Evolutionary conservation across 2,113 vertebrate species (phyloP), one percentile per base, ranked within the genome.

Genomic region (Rutilus rutilus): DNA sequence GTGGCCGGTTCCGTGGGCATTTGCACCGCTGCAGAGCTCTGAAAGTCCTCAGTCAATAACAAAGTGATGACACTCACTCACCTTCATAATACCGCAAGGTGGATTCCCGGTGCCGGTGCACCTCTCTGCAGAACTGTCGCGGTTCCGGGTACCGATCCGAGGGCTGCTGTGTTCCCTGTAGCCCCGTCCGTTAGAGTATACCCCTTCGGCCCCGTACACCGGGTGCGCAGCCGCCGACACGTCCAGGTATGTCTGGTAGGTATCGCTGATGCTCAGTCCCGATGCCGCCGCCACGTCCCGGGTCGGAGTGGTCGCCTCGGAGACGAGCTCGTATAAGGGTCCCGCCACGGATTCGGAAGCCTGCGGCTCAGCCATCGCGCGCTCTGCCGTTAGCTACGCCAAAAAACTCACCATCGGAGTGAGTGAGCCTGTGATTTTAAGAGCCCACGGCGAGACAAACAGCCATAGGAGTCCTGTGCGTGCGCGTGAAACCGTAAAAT

Each of bases 41-140:
- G 15, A 57, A 85, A 86, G 78, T 86, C 76, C 60, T 65, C 59
- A 85, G 74, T 54, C 65, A 60, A 65, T 71, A 69, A 67, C 42
- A 71, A 52, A 71, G 33, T 59, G 64, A 85, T 71, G 23, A 59
- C 73, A 76, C 83, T 76, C 83, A 92, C 95, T 91, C 90, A 96
- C 96, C 96, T 97, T 97, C 96, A 97, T 97, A 89, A 97, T 97
- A 91, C 96, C 94, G 93, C 95, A 95, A 87, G 95, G 95, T 90
- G 95, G 89, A 90, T 87, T 93, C 84, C 92, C 94, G 78, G 92
- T 89, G 81, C 88, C 93, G 59, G 92, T 94, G 86, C 88, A 95
- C 67, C 96, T 93, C 88, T 97, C 96, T 2, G 92, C 90, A 45
- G 96, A 97, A 90, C 93, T 91, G 88, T 97, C 96, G 11, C 96